Evolutionary conservation across 2,113 vertebrate genomes (phyloP).

Genomic region (Excalfactoria chinensis): DNA sequence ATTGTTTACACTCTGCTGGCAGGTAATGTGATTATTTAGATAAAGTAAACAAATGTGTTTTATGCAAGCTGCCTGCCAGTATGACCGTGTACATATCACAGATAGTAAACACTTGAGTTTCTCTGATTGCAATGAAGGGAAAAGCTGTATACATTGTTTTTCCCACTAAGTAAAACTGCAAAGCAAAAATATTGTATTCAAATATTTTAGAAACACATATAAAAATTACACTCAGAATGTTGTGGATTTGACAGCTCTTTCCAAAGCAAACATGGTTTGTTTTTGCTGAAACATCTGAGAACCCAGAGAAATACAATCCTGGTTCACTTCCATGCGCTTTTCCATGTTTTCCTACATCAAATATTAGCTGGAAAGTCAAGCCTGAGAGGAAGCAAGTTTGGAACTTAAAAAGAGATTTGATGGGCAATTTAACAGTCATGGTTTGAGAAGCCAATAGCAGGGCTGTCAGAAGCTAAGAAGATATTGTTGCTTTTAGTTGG

Average conservation of each 20-base stretch:
- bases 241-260: background rate
- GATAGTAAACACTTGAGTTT: constrained; percentile 10
- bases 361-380: background rate
- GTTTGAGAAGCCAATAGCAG: background rate
- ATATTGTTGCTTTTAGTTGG: background rate
- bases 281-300: background rate
- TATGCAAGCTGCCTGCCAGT: background rate
- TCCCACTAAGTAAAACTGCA: background rate
- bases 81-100: background rate
- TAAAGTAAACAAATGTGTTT: constrained; percentile 20
- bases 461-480: background rate
- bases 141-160: background rate
- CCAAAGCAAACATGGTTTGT: background rate
- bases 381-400: background rate
- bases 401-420: background rate
- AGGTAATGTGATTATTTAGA: constrained; percentile 11
- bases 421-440: background rate
- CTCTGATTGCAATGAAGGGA: constrained; percentile 18
- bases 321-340: background rate
- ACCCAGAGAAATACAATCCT: background rate
- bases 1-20: background rate
- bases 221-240: background rate
- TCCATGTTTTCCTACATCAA: background rate
- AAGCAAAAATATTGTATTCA: background rate
- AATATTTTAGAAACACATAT: background rate